These are phyloP conservation scores for Dione juno DNA, from an alignment of 2,888 invertebrate species.

Conservation along the genomic window DNA sequence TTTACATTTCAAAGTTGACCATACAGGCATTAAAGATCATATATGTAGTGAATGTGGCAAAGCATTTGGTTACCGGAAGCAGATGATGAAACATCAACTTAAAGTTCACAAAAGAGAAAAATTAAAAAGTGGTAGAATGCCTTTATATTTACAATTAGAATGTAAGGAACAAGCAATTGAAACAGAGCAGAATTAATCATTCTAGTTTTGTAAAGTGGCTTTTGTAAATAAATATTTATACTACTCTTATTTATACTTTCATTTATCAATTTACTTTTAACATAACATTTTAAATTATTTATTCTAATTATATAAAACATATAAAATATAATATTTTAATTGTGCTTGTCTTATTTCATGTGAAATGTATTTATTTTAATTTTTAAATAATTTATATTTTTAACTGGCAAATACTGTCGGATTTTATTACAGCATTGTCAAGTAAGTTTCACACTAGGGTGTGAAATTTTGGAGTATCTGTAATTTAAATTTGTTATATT, in stretches of 20 bases:
- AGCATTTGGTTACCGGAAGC: slow-evolving; percentile 73
- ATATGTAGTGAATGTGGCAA: slow-evolving; percentile 70
- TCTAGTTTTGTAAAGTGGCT: background rate
- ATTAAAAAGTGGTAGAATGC: slow-evolving; percentile 65
- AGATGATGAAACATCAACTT: slow-evolving; percentile 76
- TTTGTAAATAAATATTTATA: slow-evolving; percentile 8
- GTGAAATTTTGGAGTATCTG: no score
- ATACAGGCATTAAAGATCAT: slow-evolving; percentile 72
- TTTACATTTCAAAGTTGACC: slow-evolving; percentile 71
- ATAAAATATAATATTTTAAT: no score
- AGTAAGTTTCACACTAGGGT: no score
- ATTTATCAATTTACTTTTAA: background rate
- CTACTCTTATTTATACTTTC: background rate
- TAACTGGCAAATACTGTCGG: no score
- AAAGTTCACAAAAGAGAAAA: slow-evolving; percentile 75
- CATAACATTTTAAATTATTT: background rate
- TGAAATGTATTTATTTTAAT: no score
- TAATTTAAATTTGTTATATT: no score
- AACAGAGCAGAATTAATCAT: slow-evolving; percentile 6
- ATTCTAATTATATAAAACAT: no score
- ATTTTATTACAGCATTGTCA: no score
- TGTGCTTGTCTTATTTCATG: no score
- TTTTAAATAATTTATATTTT: no score
- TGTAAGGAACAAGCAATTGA: slow-evolving; percentile 52
- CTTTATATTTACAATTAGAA: slow-evolving; percentile 68